Evolutionary conservation across 1,140 invertebrate species (phyloP).

Genomic region (Drosophila neocordata): DNA sequence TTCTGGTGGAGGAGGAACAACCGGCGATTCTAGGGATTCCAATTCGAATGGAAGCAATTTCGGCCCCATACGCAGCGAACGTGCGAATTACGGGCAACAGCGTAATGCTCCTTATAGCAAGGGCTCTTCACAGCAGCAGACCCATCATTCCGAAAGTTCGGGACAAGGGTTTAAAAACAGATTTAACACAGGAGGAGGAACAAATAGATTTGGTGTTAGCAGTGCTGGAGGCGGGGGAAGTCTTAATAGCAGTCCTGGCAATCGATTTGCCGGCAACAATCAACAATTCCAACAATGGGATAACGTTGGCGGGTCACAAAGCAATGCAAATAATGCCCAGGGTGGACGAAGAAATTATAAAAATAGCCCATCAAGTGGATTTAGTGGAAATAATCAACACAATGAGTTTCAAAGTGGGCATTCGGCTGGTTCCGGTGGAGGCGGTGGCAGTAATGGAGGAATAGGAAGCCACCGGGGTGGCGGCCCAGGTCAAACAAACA

Average conservation of each 20-base stretch:
- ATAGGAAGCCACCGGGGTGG: conserved; percentile 29
- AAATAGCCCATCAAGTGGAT: conserved; percentile 44
- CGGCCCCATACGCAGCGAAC: conserved; percentile 61
- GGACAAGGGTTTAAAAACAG: conserved; percentile 52
- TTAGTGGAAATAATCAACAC: conserved; percentile 35
- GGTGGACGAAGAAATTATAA: conserved; percentile 36
- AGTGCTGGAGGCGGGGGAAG: conserved; percentile 31
- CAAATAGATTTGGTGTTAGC: conserved; percentile 34
- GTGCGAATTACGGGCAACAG: conserved; percentile 55
- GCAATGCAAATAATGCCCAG: conserved; percentile 8
- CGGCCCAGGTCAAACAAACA: conserved; percentile 7
- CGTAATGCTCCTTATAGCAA: conserved; percentile 74
- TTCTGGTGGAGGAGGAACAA: conserved; percentile 32
- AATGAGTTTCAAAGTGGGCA: conserved; percentile 50
- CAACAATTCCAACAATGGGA: conserved; percentile 43
- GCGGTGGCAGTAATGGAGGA: conserved; percentile 28
- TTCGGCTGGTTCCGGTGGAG: neutral
- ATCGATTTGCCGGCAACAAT: conserved; percentile 39
- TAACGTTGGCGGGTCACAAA: conserved; percentile 27
- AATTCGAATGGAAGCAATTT: conserved; percentile 61
- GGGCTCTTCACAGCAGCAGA: conserved; percentile 54
- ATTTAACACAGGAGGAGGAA: conserved; percentile 38
- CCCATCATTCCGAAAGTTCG: conserved; percentile 38
- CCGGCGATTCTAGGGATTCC: conserved; percentile 22
- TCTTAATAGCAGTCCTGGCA: conserved; percentile 11